These are phyloP conservation scores for Hassar affinis DNA, from an alignment of 2,113 vertebrate species.

Conservation along the genomic window DNA sequence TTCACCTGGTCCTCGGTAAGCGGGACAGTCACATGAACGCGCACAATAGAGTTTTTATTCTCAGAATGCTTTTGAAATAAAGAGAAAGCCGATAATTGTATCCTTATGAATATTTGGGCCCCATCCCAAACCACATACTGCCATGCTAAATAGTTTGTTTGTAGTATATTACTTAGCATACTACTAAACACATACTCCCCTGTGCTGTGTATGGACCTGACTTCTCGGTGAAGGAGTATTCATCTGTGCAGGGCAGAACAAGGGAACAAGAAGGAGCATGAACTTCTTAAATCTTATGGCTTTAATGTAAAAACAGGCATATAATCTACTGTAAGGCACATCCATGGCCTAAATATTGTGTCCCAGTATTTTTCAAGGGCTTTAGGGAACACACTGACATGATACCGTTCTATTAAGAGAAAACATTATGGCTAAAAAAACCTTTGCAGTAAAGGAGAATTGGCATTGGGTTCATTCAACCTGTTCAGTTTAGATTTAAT, in stretches of 20 bases:
- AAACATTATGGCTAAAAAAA: neutral
- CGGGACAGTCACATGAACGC: neutral
- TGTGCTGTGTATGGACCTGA: neutral
- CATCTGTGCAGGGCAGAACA: neutral
- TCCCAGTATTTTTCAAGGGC: conserved; percentile 21
- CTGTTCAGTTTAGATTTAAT: neutral
- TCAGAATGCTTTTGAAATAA: neutral
- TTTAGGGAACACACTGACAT: neutral
- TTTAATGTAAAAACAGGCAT: neutral
- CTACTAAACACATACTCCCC: too few relatives aligned
- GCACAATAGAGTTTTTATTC: conserved; percentile 5
- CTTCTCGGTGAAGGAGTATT: neutral
- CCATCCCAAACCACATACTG: neutral
- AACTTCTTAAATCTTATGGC: neutral
- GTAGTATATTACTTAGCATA: neutral
- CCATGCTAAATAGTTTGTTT: neutral
- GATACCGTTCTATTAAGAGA: conserved; percentile 3
- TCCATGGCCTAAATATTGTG: neutral
- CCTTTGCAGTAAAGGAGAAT: too few relatives aligned
- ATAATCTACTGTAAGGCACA: neutral
- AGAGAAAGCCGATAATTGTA: neutral
- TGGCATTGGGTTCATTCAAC: neutral
- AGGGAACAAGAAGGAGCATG: neutral
- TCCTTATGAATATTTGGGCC: neutral
- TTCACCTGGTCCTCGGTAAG: neutral